phyloP scores from a whole-genome alignment of 1,140 invertebrate genomes.

The Euborellia annulipes region DNA sequence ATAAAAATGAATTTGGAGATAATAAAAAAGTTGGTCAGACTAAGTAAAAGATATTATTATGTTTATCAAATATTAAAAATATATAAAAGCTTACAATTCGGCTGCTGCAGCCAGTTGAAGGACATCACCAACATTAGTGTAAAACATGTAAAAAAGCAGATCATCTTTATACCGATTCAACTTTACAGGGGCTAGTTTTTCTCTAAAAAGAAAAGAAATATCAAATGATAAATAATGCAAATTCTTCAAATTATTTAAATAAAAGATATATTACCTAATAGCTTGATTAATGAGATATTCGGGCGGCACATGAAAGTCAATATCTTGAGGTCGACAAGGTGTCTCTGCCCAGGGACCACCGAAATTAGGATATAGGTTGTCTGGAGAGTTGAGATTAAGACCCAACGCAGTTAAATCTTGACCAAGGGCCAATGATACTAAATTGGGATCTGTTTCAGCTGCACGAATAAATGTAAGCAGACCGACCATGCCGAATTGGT shows the following conservation, averaged over 20 bases:
- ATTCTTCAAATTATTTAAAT: too few relatives aligned
- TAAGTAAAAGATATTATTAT: too few relatives aligned
- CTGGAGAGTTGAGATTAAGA: slow-evolving; percentile 92
- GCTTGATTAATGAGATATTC: slow-evolving; percentile 94
- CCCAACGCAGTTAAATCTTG: slow-evolving; percentile 94
- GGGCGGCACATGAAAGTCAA: slow-evolving; percentile 95
- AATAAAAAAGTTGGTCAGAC: slow-evolving; percentile 8
- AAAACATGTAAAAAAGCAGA: slow-evolving; percentile 97
- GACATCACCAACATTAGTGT: slow-evolving; percentile 95
- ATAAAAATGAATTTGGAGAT: background rate
- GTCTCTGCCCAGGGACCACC: slow-evolving; percentile 96
- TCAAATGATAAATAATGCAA: too few relatives aligned
- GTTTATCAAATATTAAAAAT: too few relatives aligned
- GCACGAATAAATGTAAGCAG: slow-evolving; percentile 93
- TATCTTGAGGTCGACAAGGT: slow-evolving; percentile 94
- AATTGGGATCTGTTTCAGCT: slow-evolving; percentile 89
- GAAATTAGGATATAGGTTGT: slow-evolving; percentile 93
- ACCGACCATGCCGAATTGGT: slow-evolving; percentile 98
- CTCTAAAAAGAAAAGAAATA: slow-evolving; percentile 44
- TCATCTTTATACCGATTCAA: slow-evolving; percentile 96
- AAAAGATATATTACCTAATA: slow-evolving; percentile 53
- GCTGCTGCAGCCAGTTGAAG: slow-evolving; percentile 90
- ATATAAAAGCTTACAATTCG: slow-evolving; percentile 77
- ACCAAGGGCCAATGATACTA: slow-evolving; percentile 88
- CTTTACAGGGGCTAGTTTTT: slow-evolving; percentile 89